Evolutionary conservation across 2,888 invertebrate genomes (phyloP).

Genomic region (Leptinotarsa tumamoca): DNA sequence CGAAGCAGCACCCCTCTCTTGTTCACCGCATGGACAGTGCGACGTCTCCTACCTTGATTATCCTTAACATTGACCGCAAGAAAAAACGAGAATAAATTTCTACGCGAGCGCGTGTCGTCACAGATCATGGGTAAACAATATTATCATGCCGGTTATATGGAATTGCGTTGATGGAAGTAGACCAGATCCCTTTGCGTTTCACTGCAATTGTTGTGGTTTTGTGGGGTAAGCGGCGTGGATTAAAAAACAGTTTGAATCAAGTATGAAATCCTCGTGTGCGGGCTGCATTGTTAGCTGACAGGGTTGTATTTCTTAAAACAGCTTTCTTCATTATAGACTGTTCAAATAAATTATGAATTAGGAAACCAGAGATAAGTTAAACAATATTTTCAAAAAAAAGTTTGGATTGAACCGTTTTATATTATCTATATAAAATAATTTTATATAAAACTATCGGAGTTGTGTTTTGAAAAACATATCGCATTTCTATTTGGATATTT

Average conservation of each 20-base stretch:
- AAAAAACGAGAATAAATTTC: slow-evolving; percentile 61
- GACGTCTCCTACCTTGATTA: slow-evolving; percentile 29
- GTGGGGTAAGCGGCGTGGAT: slow-evolving; percentile 26
- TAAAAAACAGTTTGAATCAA: slow-evolving; percentile 22
- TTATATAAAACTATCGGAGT: too few species aligned
- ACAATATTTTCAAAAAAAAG: too few species aligned
- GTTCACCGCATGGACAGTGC: slow-evolving; percentile 28
- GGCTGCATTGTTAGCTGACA: background rate
- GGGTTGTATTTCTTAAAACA: background rate
- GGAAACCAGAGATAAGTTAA: too few species aligned
- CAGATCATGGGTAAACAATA: slow-evolving; percentile 47
- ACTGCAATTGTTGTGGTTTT: slow-evolving; percentile 43
- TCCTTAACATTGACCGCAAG: slow-evolving; percentile 60
- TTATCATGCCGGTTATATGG: slow-evolving; percentile 44
- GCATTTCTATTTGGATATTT: too few species aligned
- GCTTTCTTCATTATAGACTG: background rate
- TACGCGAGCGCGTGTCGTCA: slow-evolving; percentile 57
- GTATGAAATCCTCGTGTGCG: slow-evolving; percentile 11
- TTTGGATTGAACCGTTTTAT: too few species aligned
- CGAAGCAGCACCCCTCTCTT: slow-evolving; percentile 29
- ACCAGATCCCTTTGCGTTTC: slow-evolving; percentile 56
- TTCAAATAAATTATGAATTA: too few species aligned
- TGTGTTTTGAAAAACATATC: too few species aligned
- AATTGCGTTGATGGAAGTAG: slow-evolving; percentile 61
- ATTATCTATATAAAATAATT: too few species aligned